Evolutionary conservation across 2,113 vertebrate species (phyloP).

Genomic region (Sinocyclocheilus rhinocerous): DNA sequence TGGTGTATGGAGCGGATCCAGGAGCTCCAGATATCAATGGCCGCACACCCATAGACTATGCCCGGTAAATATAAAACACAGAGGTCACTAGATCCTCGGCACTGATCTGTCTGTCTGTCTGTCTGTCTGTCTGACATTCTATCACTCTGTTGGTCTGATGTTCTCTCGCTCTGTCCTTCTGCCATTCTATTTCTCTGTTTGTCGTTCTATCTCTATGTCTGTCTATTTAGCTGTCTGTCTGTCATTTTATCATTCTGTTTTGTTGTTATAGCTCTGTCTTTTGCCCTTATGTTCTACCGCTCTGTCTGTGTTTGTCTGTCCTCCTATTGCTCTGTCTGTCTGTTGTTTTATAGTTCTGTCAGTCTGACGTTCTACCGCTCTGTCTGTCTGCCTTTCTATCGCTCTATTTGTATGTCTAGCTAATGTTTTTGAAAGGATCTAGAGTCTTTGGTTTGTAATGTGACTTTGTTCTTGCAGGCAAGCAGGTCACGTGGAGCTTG

Average conservation of each 20-base stretch:
- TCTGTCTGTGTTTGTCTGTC: not conserved
- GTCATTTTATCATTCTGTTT: no score
- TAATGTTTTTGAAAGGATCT: not conserved
- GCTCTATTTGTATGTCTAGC: no score
- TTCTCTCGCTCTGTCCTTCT: no score
- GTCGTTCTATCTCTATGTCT: not conserved
- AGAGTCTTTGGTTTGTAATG: not conserved
- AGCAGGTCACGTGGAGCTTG: conserved; percentile 93
- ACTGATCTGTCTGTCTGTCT: no score
- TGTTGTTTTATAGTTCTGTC: not conserved
- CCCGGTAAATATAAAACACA: conserved; percentile 78
- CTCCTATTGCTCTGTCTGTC: not conserved
- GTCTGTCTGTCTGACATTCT: no score
- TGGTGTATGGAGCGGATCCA: conserved; percentile 93
- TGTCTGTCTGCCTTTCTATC: not conserved
- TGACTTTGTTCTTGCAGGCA: conserved; percentile 78
- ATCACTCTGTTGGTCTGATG: no score
- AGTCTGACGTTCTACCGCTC: no score
- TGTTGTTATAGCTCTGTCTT: no score
- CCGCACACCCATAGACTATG: conserved; percentile 94
- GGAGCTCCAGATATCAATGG: conserved; percentile 93
- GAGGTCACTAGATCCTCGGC: not conserved
- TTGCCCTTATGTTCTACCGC: no score
- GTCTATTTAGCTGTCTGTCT: not conserved
- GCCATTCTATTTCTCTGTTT: no score